Evolutionary conservation across 2,113 vertebrate species (phyloP), one percentile per base, ranked within the genome.

Genomic region (Toxotes jaculatrix): DNA sequence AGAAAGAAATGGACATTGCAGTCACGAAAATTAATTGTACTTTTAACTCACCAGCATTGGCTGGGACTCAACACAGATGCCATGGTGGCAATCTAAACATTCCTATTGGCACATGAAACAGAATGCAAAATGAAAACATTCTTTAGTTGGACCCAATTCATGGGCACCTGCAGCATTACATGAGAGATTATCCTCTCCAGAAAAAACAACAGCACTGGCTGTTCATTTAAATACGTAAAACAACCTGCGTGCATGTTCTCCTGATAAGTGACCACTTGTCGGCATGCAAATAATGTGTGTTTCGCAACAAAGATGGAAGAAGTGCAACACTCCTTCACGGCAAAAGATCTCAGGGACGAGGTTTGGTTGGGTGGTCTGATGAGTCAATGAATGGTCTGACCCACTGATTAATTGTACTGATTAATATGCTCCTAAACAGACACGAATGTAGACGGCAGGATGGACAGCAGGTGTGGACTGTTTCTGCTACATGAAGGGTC

Each of bases 311-410:
- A 60, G 9, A 56, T n/a, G 7, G 6, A 55, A 56, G 23, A 4
- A 7, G 38, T 19, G 21, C 11, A 21, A 42, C 23, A 27, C 23
- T 31, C 8, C 17, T 10, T 9, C 19, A 4, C 40, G 32, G 38
- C 9, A 43, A 14, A 43, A 31, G 14, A 45, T 3, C 12, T 17
- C 10, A 13, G 23, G 12, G 64, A 47, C 19, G 7, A 23, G 13
- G 5, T 69, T 43, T 21, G 23, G 17, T n/a, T 74, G 45, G 60
- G n/a, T 51, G 31, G 72, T 65, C 49, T 56, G 34, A 66, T 12
- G n/a, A 51, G 49, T 31, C 14, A 66, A 32, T 14, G 14, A 49
- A 27, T 11, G 27, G 43, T 31, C 7, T 17, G 42, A 66, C 17
- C 38, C 8, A 27, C 7, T 43, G 14, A 43, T 7, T 53, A 23